Percentiles rank a stretch among this genome's conserved stretches.
Evolutionary conservation across 2,888 invertebrate species (phyloP).

Genomic region (Habroteleia sp.): DNA sequence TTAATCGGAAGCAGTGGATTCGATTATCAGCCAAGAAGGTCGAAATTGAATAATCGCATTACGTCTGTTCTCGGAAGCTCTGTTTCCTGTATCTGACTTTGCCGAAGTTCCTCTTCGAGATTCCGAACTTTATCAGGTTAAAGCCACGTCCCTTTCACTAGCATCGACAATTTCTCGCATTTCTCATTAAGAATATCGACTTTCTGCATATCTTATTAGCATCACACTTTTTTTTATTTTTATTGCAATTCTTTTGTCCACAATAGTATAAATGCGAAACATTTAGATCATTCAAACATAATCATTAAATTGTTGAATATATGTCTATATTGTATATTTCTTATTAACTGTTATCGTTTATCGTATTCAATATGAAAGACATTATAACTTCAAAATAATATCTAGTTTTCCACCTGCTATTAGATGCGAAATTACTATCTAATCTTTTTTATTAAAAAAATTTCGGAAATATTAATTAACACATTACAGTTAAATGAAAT

Average conservation of each 20-base stretch:
- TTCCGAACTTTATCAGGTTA: constrained; percentile 64
- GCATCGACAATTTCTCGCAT: constrained; percentile 53
- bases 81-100: constrained; percentile 64
- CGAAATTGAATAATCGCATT: constrained; percentile 70
- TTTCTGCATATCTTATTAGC: constrained; percentile 52
- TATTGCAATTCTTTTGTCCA: constrained; percentile 26
- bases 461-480: too few species aligned
- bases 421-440: too few species aligned
- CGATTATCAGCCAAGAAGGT: constrained; percentile 67
- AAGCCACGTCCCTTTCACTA: constrained; percentile 59
- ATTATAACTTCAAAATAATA: too few species aligned
- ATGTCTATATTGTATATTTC: too few species aligned
- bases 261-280: constrained; percentile 1
- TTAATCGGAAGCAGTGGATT: constrained; percentile 64
- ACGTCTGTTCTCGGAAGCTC: constrained; percentile 64
- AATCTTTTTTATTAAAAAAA: too few species aligned
- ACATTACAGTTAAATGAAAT: too few species aligned
- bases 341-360: too few species aligned
- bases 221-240: constrained; percentile 45
- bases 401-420: too few species aligned
- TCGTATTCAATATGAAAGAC: too few species aligned
- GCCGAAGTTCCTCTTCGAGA: constrained; percentile 64
- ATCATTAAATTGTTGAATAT: too few species aligned
- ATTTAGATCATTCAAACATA: background rate
- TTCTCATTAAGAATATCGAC: constrained; percentile 60